These are phyloP conservation scores for Automeris io DNA, from an alignment of 2,888 invertebrate genomes.

Conservation along the genomic window DNA sequence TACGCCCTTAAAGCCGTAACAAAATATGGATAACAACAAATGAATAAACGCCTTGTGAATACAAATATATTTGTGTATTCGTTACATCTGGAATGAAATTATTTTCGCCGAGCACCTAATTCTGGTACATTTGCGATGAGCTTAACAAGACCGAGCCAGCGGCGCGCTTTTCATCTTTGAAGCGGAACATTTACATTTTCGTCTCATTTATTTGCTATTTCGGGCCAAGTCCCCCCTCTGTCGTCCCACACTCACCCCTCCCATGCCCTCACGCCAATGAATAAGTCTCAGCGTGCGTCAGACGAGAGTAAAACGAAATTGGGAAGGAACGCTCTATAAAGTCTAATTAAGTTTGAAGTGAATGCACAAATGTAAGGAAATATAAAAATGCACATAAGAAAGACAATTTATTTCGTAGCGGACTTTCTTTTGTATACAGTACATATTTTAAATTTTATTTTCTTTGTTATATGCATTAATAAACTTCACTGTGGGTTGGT, in stretches of 20 bases:
- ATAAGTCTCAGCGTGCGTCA: constrained; percentile 71
- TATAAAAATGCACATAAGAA: constrained; percentile 56
- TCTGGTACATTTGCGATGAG: constrained; percentile 75
- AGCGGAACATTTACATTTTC: constrained; percentile 78
- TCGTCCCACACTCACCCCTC: constrained; percentile 31
- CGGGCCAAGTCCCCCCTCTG: constrained; percentile 54
- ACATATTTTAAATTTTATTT: constrained; percentile 10
- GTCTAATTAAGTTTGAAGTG: constrained; percentile 75
- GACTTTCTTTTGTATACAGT: constrained; percentile 16
- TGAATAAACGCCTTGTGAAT: not conserved
- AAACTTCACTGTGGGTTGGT: constrained; percentile 2
- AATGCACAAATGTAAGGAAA: constrained; percentile 71
- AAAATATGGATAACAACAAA: not conserved
- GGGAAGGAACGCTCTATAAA: constrained; percentile 76
- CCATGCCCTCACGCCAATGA: constrained; percentile 58
- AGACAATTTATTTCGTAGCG: constrained; percentile 44
- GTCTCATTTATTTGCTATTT: constrained; percentile 78
- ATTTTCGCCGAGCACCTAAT: constrained; percentile 70
- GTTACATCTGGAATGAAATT: constrained; percentile 69
- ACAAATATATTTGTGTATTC: constrained; percentile 20
- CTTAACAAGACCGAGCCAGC: constrained; percentile 70
- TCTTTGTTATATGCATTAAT: constrained; percentile 14
- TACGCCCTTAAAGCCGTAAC: not conserved
- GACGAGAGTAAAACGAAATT: constrained; percentile 70
- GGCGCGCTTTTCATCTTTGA: constrained; percentile 75